These are phyloP conservation scores for Vesta saturnalis DNA, from an alignment of 2,888 invertebrate genomes.

Conservation along the genomic window DNA sequence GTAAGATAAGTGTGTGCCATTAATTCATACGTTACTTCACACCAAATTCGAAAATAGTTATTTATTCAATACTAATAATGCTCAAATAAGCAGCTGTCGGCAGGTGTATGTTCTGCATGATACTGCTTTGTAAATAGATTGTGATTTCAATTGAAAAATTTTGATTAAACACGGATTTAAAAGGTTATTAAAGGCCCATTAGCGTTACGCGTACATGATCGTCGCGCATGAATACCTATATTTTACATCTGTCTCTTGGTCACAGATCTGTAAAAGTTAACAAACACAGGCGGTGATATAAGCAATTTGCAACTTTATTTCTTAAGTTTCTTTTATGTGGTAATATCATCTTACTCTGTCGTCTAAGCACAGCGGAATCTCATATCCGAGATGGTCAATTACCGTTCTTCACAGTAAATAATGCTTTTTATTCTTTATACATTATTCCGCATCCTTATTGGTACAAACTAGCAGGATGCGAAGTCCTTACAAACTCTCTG, in stretches of 20 bases:
- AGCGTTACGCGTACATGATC: constrained; percentile 31
- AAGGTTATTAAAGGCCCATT: constrained; percentile 17
- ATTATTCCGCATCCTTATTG: constrained; percentile 26
- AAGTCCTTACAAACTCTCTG: constrained; percentile 16
- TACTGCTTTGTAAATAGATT: constrained; percentile 26
- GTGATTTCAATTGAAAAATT: constrained; percentile 28
- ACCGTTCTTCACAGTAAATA: constrained; percentile 20
- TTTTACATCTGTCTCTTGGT: constrained; percentile 28
- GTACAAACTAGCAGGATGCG: constrained; percentile 19
- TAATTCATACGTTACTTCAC: too few species aligned
- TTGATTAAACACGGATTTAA: constrained; percentile 13
- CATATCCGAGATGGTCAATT: constrained; percentile 12
- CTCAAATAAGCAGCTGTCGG: constrained; percentile 34
- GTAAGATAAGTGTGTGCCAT: too few species aligned
- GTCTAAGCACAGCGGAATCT: constrained; percentile 4
- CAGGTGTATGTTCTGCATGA: constrained; percentile 36
- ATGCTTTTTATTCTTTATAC: constrained; percentile 21
- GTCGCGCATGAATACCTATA: constrained; percentile 27
- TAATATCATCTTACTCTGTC: not conserved
- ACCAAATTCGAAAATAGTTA: too few species aligned
- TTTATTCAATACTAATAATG: too few species aligned
- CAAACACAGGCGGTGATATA: not conserved
- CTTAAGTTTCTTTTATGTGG: not conserved
- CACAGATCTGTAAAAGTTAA: not conserved
- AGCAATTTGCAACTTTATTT: constrained; percentile 5